These are phyloP conservation scores for Julus scandinavius DNA, from an alignment of 2,888 invertebrate genomes.

Conservation along the genomic window DNA sequence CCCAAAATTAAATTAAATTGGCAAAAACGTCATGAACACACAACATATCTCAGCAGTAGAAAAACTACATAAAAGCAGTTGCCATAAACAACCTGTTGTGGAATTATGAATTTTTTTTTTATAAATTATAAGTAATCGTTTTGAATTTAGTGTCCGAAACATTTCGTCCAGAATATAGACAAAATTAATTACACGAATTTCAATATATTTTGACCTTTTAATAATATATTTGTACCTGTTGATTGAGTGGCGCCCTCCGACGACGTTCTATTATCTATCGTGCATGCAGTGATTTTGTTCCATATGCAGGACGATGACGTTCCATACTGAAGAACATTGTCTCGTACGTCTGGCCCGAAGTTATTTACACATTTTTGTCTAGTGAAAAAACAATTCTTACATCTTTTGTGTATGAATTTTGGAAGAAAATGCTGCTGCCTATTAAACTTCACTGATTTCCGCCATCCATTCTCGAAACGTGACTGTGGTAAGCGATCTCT, in stretches of 20 bases:
- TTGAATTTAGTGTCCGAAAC: too few species aligned
- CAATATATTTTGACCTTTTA: too few species aligned
- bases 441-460: not conserved
- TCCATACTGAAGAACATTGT: constrained; percentile 9
- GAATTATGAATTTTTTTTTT: too few species aligned
- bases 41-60: too few species aligned
- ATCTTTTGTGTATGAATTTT: not conserved
- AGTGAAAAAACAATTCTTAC: not conserved
- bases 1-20: too few species aligned
- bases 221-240: not conserved
- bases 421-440: not conserved
- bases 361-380: constrained; percentile 19
- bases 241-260: not conserved
- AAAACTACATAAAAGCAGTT: too few species aligned
- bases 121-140: too few species aligned
- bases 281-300: not conserved
- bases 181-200: too few species aligned
- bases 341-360: not conserved
- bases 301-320: not conserved
- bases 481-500: not conserved
- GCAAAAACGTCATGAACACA: too few species aligned
- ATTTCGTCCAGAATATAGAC: too few species aligned
- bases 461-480: not conserved
- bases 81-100: too few species aligned
- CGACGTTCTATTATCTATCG: not conserved